Evolutionary conservation across 2,888 invertebrate genomes (phyloP).

Genomic region (Prenolepis imparis): DNA sequence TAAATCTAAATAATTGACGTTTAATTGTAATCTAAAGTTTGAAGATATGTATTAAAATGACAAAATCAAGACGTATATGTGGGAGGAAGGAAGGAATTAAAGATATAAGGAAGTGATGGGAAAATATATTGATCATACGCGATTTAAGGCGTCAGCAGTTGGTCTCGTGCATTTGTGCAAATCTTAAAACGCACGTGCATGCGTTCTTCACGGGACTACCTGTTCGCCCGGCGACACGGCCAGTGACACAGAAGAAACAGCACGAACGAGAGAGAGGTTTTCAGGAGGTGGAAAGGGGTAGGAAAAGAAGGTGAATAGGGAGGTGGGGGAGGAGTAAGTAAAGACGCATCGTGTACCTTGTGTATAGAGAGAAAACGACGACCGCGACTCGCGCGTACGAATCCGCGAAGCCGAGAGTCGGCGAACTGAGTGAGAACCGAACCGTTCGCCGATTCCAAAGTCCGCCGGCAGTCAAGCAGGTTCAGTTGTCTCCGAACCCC

Average conservation of each 20-base stretch:
- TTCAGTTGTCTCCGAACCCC: slow-evolving; percentile 85
- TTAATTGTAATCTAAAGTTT: not conserved
- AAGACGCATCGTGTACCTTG: slow-evolving; percentile 49
- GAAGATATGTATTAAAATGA: not conserved
- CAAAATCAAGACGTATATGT: not conserved
- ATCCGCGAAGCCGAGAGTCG: slow-evolving; percentile 68
- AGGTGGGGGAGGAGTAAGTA: slow-evolving; percentile 36
- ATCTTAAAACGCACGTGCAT: slow-evolving; percentile 62
- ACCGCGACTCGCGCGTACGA: slow-evolving; percentile 67
- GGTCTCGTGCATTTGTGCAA: slow-evolving; percentile 24
- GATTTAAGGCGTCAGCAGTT: slow-evolving; percentile 11
- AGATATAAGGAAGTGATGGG: not conserved
- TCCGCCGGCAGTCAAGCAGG: slow-evolving; percentile 78
- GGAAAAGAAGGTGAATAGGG: slow-evolving; percentile 12
- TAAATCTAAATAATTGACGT: not conserved
- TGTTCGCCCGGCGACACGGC: slow-evolving; percentile 55
- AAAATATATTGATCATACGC: not conserved
- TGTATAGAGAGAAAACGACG: slow-evolving; percentile 69
- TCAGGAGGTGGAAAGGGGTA: not conserved
- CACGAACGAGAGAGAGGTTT: slow-evolving; percentile 46
- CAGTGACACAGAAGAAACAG: slow-evolving; percentile 65
- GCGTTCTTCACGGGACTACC: slow-evolving; percentile 49
- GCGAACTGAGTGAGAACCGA: slow-evolving; percentile 72
- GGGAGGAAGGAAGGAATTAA: not conserved
- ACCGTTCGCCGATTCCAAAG: slow-evolving; percentile 80